A percentile compares a stretch with the other conserved stretches of the same genome.
Conservation (phyloP, 2,888 invertebrate species). For the Mellilla xanthometata region DNA sequence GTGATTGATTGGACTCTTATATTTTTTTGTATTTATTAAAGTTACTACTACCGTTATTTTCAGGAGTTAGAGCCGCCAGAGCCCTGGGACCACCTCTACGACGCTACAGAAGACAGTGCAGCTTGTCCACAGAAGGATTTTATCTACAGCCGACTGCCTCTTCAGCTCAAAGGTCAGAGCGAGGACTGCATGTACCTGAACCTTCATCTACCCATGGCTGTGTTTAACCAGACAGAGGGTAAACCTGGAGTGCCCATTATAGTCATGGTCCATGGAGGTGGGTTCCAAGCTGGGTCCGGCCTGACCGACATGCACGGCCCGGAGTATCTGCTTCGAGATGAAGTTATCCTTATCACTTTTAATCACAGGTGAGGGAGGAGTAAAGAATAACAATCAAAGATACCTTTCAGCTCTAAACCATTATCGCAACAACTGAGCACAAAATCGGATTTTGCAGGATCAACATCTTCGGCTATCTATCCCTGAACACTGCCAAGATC, state of each 20-base stretch:
- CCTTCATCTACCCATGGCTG: conserved; percentile 28
- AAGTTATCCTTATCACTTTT: conserved; percentile 56
- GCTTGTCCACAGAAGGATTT: conserved; percentile 76
- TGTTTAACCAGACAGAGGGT: not conserved
- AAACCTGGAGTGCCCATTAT: conserved; percentile 17
- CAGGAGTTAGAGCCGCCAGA: conserved; percentile 61
- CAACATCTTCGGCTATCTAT: conserved; percentile 61
- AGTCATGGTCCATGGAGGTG: conserved; percentile 25
- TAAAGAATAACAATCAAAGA: too few species aligned
- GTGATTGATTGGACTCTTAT: too few species aligned
- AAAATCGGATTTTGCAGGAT: conserved; percentile 39
- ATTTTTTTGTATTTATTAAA: too few species aligned
- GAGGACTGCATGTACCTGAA: conserved; percentile 35
- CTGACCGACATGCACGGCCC: conserved; percentile 34
- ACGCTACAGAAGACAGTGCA: conserved; percentile 74
- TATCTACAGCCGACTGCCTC: conserved; percentile 23
- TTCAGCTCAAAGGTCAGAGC: conserved; percentile 25
- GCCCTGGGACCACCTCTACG: conserved; percentile 49
- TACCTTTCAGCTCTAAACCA: too few species aligned
- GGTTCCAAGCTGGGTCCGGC: conserved; percentile 20
- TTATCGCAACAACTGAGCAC: too few species aligned
- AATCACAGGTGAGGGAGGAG: conserved; percentile 54
- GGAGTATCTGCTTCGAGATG: conserved; percentile 25
- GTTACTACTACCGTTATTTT: too few species aligned
- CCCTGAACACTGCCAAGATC: conserved; percentile 45